These are phyloP conservation scores for Halichondria panicea DNA, from an alignment of 37 sponge, comb jelly and placozoan species.

Conservation along the genomic window DNA sequence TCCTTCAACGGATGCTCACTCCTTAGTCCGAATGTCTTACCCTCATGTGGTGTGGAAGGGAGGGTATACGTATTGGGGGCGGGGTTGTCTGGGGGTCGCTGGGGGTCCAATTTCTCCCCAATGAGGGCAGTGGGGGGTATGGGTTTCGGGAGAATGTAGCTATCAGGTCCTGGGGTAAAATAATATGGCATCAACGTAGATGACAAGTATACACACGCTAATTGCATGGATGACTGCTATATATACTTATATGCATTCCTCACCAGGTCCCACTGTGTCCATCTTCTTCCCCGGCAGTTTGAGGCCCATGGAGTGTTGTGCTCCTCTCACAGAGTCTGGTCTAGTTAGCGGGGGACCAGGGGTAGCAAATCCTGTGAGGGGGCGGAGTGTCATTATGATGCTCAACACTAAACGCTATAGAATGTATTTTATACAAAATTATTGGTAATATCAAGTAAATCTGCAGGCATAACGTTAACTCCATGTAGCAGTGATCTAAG, in stretches of 20 bases:
- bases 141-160: conserved; percentile 11
- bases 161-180: conserved; percentile 36
- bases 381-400: too few relatives aligned
- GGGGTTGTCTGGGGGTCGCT: conserved; percentile 15
- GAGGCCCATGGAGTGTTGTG: conserved; percentile 10
- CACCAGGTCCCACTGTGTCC: conserved; percentile 45
- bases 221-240: neutral
- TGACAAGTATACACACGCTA: neutral
- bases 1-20: neutral
- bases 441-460: too few relatives aligned
- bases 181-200: neutral
- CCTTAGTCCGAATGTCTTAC: conserved; percentile 45
- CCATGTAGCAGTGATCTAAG: too few relatives aligned
- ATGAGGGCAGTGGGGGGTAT: conserved; percentile 5
- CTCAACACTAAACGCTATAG: too few relatives aligned
- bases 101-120: conserved; percentile 16
- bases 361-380: conserved; percentile 40
- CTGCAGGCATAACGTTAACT: too few relatives aligned
- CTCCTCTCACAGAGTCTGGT: conserved; percentile 42
- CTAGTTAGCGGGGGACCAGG: conserved; percentile 44
- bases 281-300: conserved; percentile 1
- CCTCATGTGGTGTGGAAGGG: neutral
- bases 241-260: neutral
- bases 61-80: conserved; percentile 43
- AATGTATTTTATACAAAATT: too few relatives aligned